Base-by-base conservation (phyloP, 2,888 invertebrate species). In the Nasonovia ribisnigri region DNA sequence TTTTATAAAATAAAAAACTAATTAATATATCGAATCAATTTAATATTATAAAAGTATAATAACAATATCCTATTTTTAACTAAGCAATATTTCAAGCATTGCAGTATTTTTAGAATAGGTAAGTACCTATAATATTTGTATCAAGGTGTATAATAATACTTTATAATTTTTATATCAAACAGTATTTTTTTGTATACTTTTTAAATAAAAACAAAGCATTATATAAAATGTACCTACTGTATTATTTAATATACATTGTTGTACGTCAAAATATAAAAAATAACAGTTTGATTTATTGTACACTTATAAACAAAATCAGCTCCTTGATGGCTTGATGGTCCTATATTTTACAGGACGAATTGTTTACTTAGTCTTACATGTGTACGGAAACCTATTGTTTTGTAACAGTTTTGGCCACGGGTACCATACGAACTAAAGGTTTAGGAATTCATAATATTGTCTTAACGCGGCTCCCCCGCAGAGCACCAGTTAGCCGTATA, bases 361-460 rank as follows among this genome's bases (percentile, higher is more conserved):
- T n/a, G 92, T 91, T 91, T 91, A 88, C n/a, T 36, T 77, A 36
- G 36, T 77, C 51, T 42, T 29, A 48, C 42, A n/a, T 54, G 42
- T 36, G 36, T 77, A 46, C n/a, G 26, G 24, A 54, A 36, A 46
- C 29, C 84, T 51, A 13, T n/a, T 91, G 6, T 86, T 24, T 91
- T 86, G 43, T 46, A 84, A 87, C 88, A 46, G n/a, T 43, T 51
- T 43, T n/a, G n/a, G 57, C 57, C n/a, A 60, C n/a, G 57, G 60
- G 60, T 90, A 88, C 42, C 54, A 29, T 51, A 86, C 57, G 8
- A n/a, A 90, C 42, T 54, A 84, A 57, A 48, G 60, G 86, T 60
- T 60, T 90, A 16, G 86, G 90, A 90, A 90, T 93, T 90, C 84
- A 93, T 90, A 86, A 84, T 93, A 93, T 93, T 93, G 93, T 93